These are phyloP conservation scores for Manacus vitellinus DNA, from an alignment of 2,113 vertebrate species.

Conservation along the genomic window DNA sequence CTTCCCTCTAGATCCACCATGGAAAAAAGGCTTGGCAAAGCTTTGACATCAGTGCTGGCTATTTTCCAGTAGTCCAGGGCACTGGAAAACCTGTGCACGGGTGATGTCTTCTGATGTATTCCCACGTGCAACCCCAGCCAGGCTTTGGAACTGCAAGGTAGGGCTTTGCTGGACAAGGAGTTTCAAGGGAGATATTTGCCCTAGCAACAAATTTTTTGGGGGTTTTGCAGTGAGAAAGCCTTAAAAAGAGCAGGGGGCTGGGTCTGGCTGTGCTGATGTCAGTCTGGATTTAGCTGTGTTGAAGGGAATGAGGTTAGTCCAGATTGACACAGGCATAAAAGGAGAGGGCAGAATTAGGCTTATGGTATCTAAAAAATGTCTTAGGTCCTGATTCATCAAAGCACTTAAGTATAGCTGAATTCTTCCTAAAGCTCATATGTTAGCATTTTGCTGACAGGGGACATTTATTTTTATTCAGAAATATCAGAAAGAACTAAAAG, in stretches of 20 bases:
- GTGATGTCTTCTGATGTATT: neutral
- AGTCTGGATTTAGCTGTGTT: slow-evolving; percentile 5
- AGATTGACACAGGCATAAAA: slow-evolving; percentile 12
- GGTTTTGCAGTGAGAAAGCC: neutral
- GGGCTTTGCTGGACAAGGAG: neutral
- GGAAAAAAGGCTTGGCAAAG: neutral
- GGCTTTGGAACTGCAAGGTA: neutral
- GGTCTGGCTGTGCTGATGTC: neutral
- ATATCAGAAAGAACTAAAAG: neutral
- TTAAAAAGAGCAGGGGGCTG: neutral
- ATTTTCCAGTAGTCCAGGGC: neutral
- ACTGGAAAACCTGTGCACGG: accelerated
- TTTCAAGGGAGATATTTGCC: neutral
- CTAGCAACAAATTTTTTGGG: neutral
- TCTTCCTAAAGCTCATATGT: slow-evolving; percentile 15
- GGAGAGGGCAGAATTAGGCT: slow-evolving; percentile 46
- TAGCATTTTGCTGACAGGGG: slow-evolving; percentile 45
- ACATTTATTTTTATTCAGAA: slow-evolving; percentile 33
- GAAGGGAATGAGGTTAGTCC: slow-evolving; percentile 34
- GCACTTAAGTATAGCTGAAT: neutral
- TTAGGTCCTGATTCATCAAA: slow-evolving; percentile 48
- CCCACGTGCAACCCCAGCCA: accelerated
- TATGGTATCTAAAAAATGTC: slow-evolving; percentile 9
- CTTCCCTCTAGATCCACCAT: neutral
- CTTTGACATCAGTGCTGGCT: neutral